phyloP scores from a whole-genome alignment of 1,140 invertebrate genomes.

The Sesamia nonagrioides region DNA sequence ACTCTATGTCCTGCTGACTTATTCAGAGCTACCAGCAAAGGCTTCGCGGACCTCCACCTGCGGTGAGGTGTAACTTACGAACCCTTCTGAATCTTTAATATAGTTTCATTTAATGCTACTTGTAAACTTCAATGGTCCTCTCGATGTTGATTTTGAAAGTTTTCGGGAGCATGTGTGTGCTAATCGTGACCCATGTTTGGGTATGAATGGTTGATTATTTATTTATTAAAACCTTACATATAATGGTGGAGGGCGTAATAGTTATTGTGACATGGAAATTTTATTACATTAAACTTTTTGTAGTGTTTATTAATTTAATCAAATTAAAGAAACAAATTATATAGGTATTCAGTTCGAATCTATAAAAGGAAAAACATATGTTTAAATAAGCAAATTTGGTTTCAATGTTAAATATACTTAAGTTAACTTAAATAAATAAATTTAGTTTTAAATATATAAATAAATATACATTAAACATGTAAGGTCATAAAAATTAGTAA shows the following conservation, averaged over 20 bases:
- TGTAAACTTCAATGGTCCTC: slow-evolving; percentile 67
- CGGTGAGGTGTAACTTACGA: slow-evolving; percentile 85
- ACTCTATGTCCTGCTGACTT: slow-evolving; percentile 69
- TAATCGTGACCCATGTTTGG: slow-evolving; percentile 32
- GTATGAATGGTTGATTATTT: slow-evolving; percentile 18
- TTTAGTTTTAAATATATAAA: no score
- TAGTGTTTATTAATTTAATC: no score
- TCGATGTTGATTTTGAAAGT: slow-evolving; percentile 67
- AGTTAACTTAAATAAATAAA: no score
- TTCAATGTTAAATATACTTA: no score
- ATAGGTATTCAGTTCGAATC: no score
- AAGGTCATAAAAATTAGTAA: no score
- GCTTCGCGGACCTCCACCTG: slow-evolving; percentile 72
- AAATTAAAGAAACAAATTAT: no score
- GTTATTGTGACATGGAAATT: background rate
- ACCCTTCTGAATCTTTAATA: slow-evolving; percentile 86
- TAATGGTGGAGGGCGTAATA: background rate
- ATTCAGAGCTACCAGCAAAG: slow-evolving; percentile 75
- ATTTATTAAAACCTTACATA: background rate
- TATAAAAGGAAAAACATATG: no score
- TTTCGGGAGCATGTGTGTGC: background rate
- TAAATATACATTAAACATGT: no score
- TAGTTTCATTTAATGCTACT: slow-evolving; percentile 84
- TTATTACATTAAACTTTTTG: no score
- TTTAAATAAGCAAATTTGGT: no score